phyloP scores from a whole-genome alignment of 2,797 vertebrate species.

The Buceros bicornis region DNA sequence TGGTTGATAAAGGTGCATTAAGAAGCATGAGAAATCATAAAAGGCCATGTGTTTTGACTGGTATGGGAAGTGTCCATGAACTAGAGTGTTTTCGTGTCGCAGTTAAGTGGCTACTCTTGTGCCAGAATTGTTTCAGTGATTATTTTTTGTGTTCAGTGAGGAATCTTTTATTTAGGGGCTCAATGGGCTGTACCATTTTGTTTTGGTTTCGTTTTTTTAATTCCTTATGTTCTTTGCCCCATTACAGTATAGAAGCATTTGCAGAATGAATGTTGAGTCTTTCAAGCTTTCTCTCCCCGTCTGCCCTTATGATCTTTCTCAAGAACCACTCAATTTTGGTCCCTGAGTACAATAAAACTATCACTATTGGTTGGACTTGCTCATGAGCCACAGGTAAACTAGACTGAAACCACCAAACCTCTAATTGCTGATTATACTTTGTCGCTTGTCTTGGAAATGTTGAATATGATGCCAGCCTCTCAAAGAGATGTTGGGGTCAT shows the following conservation, averaged over 20 bases:
- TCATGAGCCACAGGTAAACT: neutral
- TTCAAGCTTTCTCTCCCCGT: neutral
- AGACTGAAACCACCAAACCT: neutral
- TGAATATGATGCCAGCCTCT: neutral
- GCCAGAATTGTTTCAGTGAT: neutral
- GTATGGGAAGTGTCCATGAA: neutral
- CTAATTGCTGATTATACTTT: neutral
- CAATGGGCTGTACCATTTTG: neutral
- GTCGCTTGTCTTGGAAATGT: neutral
- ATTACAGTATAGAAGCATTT: neutral
- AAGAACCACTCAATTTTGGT: neutral
- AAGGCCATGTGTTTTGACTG: neutral
- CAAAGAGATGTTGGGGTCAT: neutral
- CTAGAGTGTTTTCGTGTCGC: neutral
- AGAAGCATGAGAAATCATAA: neutral
- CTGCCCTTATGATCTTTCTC: neutral
- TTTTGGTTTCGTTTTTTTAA: neutral
- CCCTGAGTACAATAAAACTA: neutral
- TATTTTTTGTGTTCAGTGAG: neutral
- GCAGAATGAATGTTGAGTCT: neutral
- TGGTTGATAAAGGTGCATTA: neutral
- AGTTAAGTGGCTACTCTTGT: neutral
- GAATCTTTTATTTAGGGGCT: neutral
- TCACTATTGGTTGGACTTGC: neutral
- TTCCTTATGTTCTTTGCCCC: neutral